phyloP scores from a whole-genome alignment of 2,113 vertebrate genomes.

The Corvus hawaiiensis region DNA sequence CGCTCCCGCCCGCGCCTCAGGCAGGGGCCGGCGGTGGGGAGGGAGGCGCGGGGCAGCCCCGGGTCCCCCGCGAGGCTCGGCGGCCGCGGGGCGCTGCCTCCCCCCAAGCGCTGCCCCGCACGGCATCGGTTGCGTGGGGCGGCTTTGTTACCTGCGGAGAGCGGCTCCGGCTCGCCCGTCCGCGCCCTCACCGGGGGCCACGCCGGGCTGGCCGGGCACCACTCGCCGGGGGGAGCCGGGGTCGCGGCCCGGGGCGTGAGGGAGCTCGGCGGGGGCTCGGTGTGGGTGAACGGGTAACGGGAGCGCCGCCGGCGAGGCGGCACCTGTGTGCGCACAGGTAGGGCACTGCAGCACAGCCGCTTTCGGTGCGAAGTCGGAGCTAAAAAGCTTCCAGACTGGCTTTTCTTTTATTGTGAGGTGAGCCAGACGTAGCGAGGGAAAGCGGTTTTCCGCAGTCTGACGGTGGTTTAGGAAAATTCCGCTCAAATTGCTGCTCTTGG shows the following conservation, averaged over 20 bases:
- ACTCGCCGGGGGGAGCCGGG: neutral
- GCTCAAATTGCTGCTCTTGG: neutral
- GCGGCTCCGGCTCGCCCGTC: neutral
- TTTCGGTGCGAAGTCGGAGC: neutral
- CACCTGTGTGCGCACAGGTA: neutral
- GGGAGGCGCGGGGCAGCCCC: neutral
- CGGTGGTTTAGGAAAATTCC: neutral
- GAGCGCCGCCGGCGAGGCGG: neutral
- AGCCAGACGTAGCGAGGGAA: neutral
- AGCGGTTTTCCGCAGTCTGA: neutral
- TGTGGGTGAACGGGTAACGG: neutral
- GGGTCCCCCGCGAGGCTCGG: neutral
- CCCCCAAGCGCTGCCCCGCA: neutral
- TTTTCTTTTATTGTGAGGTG: neutral
- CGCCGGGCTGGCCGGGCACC: neutral
- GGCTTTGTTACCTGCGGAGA: neutral
- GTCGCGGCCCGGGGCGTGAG: neutral
- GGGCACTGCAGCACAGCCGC: neutral
- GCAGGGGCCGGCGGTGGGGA: too few relatives aligned
- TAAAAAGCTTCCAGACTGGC: neutral
- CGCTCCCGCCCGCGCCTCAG: neutral
- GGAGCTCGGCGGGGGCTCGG: neutral
- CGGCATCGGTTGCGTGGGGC: neutral
- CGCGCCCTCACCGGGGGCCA: neutral
- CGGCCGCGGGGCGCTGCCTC: neutral